A percentile compares a stretch with the other conserved stretches of the same genome.
Evolutionary conservation across 64 coral and sea anemone species (phyloP).

Genomic region (Cladopsammia gracilis): DNA sequence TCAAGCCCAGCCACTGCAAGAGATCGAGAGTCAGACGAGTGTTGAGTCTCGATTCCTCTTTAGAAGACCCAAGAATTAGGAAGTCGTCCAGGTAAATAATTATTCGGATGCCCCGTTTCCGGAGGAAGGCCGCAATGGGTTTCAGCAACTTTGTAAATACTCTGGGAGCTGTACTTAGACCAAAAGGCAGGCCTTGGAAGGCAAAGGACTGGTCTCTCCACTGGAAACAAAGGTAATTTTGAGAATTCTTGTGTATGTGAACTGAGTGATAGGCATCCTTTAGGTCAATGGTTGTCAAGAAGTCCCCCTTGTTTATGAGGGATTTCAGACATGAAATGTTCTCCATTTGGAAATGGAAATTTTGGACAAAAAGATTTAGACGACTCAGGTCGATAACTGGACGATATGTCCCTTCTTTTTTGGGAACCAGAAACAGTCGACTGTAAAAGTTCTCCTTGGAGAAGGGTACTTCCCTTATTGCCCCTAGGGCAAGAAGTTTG

Average conservation of each 20-base stretch:
- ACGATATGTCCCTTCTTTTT: constrained; percentile 47
- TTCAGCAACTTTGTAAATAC: no score
- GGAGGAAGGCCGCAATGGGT: no score
- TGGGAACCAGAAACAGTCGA: constrained; percentile 68
- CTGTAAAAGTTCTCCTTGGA: constrained; percentile 49
- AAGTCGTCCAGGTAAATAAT: no score
- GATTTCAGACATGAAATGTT: constrained; percentile 14
- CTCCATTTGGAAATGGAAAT: constrained; percentile 73
- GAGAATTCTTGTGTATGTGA: not conserved
- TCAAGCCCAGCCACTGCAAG: no score
- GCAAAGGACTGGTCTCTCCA: no score
- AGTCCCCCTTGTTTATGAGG: constrained; percentile 18
- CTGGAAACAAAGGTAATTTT: constrained; percentile 1
- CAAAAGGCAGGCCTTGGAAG: no score
- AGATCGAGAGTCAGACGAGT: no score
- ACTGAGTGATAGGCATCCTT: constrained; percentile 62
- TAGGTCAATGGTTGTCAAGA: constrained; percentile 24
- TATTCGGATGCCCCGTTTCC: no score
- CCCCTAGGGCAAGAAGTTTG: not conserved
- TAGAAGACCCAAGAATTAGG: no score
- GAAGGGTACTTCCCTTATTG: constrained; percentile 19
- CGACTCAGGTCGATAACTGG: constrained; percentile 70
- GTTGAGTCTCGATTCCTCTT: no score
- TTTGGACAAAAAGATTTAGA: constrained; percentile 47
- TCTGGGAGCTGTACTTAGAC: no score